A percentile compares a stretch with the other conserved stretches of the same genome.
phyloP scores from a whole-genome alignment of 1,140 invertebrate species.

The Ganaspis sp. region DNA sequence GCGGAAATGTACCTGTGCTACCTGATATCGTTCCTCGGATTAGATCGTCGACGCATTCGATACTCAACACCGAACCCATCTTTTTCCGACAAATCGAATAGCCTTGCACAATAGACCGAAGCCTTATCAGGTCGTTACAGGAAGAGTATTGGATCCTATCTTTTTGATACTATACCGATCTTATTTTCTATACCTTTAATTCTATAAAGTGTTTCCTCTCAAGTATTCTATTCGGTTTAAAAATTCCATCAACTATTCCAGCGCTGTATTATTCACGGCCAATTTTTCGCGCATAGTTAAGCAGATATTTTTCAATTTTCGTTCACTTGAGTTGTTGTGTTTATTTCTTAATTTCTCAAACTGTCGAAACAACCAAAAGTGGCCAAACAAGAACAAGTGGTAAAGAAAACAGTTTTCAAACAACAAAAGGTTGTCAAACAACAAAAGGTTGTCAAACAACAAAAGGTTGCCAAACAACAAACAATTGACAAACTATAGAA shows the following conservation, averaged over 20 bases:
- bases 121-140: constrained; percentile 9
- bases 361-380: too few species aligned
- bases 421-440: too few species aligned
- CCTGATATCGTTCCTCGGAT: constrained; percentile 22
- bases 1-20: constrained; percentile 17
- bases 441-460: too few species aligned
- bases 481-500: too few species aligned
- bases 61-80: constrained; percentile 27
- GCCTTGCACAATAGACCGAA: constrained; percentile 27
- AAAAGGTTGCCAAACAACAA: too few species aligned
- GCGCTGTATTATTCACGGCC: background rate
- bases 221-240: background rate
- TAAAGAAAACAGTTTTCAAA: too few species aligned
- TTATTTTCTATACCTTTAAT: background rate
- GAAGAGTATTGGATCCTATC: constrained; percentile 22
- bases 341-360: too few species aligned
- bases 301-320: too few species aligned
- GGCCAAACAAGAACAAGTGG: too few species aligned
- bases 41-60: constrained; percentile 24
- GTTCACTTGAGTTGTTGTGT: too few species aligned
- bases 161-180: constrained; percentile 22
- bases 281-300: too few species aligned
- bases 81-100: constrained; percentile 29
- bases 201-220: constrained; percentile 6
- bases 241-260: background rate